Evolutionary conservation across 2,113 vertebrate species (phyloP).

Genomic region (Colinus virginianus): DNA sequence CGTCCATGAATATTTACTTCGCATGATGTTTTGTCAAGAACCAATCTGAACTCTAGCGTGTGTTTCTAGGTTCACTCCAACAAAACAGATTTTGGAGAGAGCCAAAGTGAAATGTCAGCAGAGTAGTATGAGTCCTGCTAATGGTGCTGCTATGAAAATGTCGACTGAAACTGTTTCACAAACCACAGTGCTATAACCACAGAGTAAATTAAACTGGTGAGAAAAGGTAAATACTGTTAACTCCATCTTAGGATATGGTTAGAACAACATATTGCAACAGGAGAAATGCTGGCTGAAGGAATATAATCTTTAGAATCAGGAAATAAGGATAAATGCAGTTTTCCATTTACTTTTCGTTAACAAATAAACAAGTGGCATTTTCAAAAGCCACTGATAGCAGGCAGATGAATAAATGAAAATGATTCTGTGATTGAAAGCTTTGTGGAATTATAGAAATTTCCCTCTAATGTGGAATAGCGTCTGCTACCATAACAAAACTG

Average conservation of each 20-base stretch:
- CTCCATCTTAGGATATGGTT: not conserved
- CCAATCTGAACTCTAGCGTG: fast-evolving
- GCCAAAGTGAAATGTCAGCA: not conserved
- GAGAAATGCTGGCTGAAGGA: not conserved
- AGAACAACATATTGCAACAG: not conserved
- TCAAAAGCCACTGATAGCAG: not conserved
- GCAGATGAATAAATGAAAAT: not conserved
- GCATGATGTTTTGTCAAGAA: not conserved
- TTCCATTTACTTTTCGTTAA: not conserved
- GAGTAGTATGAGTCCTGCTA: not conserved
- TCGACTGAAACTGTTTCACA: not conserved
- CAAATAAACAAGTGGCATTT: not conserved
- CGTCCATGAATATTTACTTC: not conserved
- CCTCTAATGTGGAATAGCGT: not conserved
- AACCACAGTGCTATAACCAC: not conserved
- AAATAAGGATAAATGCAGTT: not conserved
- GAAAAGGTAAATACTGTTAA: not conserved
- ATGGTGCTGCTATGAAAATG: not conserved
- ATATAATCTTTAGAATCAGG: not conserved
- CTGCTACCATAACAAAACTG: not conserved
- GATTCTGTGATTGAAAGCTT: not conserved
- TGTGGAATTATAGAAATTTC: not conserved
- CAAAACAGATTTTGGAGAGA: not conserved
- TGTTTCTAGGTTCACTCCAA: not conserved
- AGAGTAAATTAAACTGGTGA: not conserved